Conservation (phyloP, 2,113 vertebrate species). For the Thryonomys swinderianus region DNA sequence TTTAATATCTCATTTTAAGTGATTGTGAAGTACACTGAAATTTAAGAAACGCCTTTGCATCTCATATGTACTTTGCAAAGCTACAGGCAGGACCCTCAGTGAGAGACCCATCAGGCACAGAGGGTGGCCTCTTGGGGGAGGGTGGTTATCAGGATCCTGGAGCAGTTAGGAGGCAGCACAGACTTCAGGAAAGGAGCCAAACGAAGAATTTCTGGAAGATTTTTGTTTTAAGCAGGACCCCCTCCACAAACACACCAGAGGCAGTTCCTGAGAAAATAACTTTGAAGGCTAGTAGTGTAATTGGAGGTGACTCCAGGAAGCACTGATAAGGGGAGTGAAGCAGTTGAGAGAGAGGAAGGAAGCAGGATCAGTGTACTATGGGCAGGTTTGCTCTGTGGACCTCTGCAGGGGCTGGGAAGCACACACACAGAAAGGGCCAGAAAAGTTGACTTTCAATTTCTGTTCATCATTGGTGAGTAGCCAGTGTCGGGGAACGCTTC, state of each 20-base stretch:
- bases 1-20: background rate
- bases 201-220: constrained; percentile 30
- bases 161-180: background rate
- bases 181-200: background rate
- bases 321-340: background rate
- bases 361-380: background rate
- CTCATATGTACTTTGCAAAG: background rate
- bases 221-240: constrained; percentile 8
- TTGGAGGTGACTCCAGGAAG: background rate
- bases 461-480: background rate
- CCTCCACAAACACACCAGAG: too few relatives aligned
- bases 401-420: background rate
- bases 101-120: background rate
- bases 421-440: background rate
- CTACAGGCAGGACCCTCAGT: background rate
- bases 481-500: constrained; percentile 8
- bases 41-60: background rate
- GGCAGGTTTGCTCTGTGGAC: background rate
- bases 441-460: background rate
- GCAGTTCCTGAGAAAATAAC: background rate
- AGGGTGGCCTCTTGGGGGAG: background rate
- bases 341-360: constrained; percentile 8
- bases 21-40: background rate
- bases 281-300: background rate
- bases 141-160: background rate